Conservation (phyloP, 2,797 vertebrate species). For the Lindbergichthys nudifrons region DNA sequence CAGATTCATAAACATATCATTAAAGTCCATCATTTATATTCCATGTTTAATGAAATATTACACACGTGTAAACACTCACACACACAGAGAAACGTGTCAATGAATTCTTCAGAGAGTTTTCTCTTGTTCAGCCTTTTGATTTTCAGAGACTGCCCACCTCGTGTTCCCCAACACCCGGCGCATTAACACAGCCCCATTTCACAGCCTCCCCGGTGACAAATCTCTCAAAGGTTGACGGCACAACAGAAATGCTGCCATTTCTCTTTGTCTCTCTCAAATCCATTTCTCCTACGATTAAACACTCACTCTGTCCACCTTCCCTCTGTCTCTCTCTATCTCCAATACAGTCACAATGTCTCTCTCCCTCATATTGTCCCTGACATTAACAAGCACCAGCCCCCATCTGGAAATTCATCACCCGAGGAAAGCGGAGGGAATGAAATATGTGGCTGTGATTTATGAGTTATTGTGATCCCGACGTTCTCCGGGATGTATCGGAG, state of each 20-base stretch:
- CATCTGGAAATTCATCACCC: slow-evolving; percentile 81
- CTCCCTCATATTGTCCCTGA: slow-evolving; percentile 54
- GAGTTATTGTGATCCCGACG: slow-evolving; percentile 80
- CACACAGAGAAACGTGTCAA: slow-evolving; percentile 20
- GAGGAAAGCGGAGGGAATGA: slow-evolving; percentile 68
- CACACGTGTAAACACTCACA: slow-evolving; percentile 4
- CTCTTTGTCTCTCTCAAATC: slow-evolving; percentile 35
- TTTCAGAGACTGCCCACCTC: slow-evolving; percentile 57
- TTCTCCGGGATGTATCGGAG: slow-evolving; percentile 77
- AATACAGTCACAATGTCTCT: slow-evolving; percentile 8
- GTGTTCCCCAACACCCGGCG: slow-evolving; percentile 64
- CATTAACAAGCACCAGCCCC: slow-evolving; percentile 71
- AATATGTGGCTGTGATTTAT: slow-evolving; percentile 81
- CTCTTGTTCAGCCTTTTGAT: slow-evolving; percentile 64
- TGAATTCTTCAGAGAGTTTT: slow-evolving; percentile 52
- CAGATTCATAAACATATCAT: slow-evolving; percentile 32
- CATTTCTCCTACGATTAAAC: slow-evolving; percentile 51
- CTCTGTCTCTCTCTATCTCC: slow-evolving; percentile 12
- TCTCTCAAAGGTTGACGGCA: slow-evolving; percentile 76
- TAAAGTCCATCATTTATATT: slow-evolving; percentile 31
- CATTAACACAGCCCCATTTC: slow-evolving; percentile 78
- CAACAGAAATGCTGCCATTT: slow-evolving; percentile 61
- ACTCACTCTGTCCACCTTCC: slow-evolving; percentile 59
- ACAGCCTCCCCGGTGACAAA: slow-evolving; percentile 76
- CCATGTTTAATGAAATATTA: slow-evolving; percentile 42